Conservation (phyloP, 2,113 vertebrate species). For the Crypturellus undulatus region DNA sequence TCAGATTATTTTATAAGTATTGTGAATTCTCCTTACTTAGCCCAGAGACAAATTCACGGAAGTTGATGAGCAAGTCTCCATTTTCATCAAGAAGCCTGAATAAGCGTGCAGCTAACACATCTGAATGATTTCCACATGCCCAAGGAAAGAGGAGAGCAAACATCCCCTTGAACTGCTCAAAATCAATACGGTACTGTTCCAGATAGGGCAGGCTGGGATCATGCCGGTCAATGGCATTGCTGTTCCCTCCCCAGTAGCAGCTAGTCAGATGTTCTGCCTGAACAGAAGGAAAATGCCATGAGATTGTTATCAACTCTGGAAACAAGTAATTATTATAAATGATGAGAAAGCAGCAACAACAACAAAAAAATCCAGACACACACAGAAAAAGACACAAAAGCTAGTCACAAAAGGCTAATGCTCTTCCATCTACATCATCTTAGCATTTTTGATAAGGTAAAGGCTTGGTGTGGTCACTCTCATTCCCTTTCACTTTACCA, state of each 20-base stretch:
- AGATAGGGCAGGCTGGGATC: constrained; percentile 98
- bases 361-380: background rate
- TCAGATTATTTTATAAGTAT: too few species aligned
- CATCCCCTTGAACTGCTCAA: constrained; percentile 95
- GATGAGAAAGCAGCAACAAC: background rate
- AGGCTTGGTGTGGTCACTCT: background rate
- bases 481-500: background rate
- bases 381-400: background rate
- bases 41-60: constrained; percentile 93
- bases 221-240: constrained; percentile 90
- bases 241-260: constrained; percentile 98
- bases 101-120: constrained; percentile 87
- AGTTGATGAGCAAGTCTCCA: constrained; percentile 93
- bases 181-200: constrained; percentile 97
- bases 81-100: constrained; percentile 94
- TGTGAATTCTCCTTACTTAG: constrained; percentile 82
- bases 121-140: constrained; percentile 89
- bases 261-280: constrained; percentile 97
- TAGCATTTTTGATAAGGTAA: background rate
- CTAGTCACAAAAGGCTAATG: background rate
- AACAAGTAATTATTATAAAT: background rate
- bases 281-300: background rate
- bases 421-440: background rate
- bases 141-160: constrained; percentile 93
- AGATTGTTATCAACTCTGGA: background rate